These are phyloP conservation scores for Poliocrania exsul DNA, from an alignment of 2,797 vertebrate genomes.

Conservation along the genomic window DNA sequence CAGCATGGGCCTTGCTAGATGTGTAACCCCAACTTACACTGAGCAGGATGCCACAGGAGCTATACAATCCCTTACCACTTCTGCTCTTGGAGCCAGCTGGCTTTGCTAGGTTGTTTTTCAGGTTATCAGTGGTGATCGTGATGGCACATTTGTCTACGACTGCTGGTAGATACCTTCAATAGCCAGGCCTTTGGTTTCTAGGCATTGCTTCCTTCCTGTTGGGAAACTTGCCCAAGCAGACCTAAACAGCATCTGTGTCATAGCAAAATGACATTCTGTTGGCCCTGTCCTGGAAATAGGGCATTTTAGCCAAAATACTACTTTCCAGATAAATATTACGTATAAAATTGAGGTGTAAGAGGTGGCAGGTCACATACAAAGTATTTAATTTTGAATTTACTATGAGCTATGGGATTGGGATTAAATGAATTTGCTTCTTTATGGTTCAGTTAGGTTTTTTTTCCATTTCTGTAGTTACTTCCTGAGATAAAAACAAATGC, in stretches of 20 bases:
- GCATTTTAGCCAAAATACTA: not conserved
- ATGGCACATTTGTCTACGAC: rapidly evolving
- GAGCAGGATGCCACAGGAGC: rapidly evolving
- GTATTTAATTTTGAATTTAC: not conserved
- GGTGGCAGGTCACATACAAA: not conserved
- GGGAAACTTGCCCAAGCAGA: not conserved
- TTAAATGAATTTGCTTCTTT: not conserved
- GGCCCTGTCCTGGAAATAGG: not conserved
- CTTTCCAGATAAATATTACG: not conserved
- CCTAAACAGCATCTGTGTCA: rapidly evolving
- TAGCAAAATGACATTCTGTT: not conserved
- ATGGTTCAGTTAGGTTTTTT: not conserved
- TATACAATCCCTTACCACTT: not conserved
- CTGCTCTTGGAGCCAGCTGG: not conserved
- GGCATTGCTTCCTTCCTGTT: not conserved
- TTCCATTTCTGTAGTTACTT: too few relatives aligned
- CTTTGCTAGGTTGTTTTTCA: not conserved
- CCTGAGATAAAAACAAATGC: not conserved
- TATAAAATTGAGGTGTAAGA: not conserved
- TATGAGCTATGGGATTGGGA: rapidly evolving
- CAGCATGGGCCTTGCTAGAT: rapidly evolving
- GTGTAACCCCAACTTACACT: rapidly evolving
- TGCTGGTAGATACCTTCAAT: not conserved
- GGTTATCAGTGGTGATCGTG: rapidly evolving
- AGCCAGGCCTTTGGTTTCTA: not conserved